A percentile compares a stretch with the other conserved stretches of the same genome.
Evolutionary conservation across 2,888 invertebrate genomes (phyloP).

Genomic region (Leucophora obtusa): DNA sequence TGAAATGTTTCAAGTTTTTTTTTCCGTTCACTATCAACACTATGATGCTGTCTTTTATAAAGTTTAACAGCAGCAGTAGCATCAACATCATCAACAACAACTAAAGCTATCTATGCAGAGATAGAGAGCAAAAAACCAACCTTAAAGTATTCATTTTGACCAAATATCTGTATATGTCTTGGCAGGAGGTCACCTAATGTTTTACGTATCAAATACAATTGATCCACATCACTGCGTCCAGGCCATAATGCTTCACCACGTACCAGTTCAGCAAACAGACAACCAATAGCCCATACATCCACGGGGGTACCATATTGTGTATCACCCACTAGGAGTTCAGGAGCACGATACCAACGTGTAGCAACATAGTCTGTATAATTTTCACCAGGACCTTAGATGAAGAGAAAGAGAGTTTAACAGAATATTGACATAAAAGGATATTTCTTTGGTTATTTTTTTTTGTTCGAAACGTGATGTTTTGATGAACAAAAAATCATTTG

Average conservation of each 20-base stretch:
- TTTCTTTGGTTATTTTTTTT: not conserved
- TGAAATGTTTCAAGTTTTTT: not conserved
- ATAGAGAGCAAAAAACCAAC: conserved; percentile 70
- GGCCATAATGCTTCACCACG: conserved; percentile 98
- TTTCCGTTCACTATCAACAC: not conserved
- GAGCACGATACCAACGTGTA: conserved; percentile 98
- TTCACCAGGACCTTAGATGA: conserved; percentile 90
- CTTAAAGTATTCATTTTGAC: conserved; percentile 93
- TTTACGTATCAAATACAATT: conserved; percentile 95
- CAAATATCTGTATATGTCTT: conserved; percentile 96
- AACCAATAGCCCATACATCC: conserved; percentile 99
- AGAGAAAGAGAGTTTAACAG: not conserved
- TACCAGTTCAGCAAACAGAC: conserved; percentile 92
- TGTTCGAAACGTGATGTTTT: conserved; percentile 44
- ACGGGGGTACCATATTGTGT: conserved; percentile 93
- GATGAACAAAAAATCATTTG: conserved; percentile 1
- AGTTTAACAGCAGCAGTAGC: not conserved
- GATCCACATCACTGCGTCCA: conserved; percentile 98
- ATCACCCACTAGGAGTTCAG: conserved; percentile 97
- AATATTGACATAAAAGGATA: not conserved
- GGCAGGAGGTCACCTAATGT: conserved; percentile 96
- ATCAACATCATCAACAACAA: not conserved
- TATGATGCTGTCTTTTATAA: conserved; percentile 11
- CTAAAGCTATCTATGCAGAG: not conserved
- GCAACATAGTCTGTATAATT: conserved; percentile 99